Evolutionary conservation across 2,113 vertebrate genomes (phyloP).

Genomic region (Plecotus auritus): DNA sequence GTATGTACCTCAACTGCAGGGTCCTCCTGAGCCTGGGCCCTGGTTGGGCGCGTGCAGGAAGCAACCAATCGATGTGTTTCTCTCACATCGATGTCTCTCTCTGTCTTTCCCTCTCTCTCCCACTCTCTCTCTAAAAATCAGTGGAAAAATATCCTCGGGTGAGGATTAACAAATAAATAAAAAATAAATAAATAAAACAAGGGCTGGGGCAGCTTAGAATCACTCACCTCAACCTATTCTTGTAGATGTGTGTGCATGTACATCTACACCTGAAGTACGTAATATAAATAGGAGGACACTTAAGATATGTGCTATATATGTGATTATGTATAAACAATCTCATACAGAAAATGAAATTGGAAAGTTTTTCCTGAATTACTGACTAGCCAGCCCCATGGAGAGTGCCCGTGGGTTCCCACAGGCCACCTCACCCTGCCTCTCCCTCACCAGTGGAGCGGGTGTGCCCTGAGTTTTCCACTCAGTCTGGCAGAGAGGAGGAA

Average conservation of each 20-base stretch:
- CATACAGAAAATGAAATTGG: not conserved
- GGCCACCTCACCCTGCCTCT: too few relatives aligned
- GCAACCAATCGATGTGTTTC: too few relatives aligned
- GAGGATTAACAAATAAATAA: too few relatives aligned
- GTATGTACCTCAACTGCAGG: too few relatives aligned
- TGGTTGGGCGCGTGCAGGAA: too few relatives aligned
- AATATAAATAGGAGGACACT: not conserved
- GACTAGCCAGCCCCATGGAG: not conserved
- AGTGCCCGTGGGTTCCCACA: not conserved
- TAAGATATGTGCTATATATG: not conserved
- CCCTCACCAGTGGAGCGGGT: not conserved
- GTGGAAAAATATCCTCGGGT: too few relatives aligned
- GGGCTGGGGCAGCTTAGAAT: not conserved
- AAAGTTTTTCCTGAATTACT: not conserved
- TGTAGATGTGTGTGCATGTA: not conserved
- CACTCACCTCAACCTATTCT: not conserved
- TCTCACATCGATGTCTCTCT: too few relatives aligned
- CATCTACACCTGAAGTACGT: not conserved
- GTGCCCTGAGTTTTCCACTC: not conserved
- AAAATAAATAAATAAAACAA: not conserved
- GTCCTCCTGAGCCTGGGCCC: too few relatives aligned
- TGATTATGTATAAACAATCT: not conserved
- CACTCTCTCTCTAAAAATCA: too few relatives aligned
- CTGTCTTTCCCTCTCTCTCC: too few relatives aligned
- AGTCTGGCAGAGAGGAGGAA: too few relatives aligned